Percentiles rank a stretch among this genome's conserved stretches.
Conservation (phyloP, 1,140 invertebrate species). For the Ooceraea biroi region DNA sequence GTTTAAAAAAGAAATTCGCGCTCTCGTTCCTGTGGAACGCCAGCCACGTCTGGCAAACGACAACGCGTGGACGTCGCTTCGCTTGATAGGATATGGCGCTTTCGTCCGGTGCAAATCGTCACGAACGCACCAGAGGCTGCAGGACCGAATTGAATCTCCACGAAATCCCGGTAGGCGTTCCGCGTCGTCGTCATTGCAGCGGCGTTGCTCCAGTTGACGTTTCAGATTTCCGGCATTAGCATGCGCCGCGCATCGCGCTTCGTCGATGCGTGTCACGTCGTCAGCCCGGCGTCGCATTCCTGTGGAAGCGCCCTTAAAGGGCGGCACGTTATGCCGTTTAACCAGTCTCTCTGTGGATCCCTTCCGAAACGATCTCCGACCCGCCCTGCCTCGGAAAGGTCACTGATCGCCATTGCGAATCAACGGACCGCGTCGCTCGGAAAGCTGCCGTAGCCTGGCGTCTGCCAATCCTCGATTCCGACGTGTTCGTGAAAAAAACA, state of each 20-base stretch:
- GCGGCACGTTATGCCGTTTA: slow-evolving; percentile 76
- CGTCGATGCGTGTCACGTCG: slow-evolving; percentile 77
- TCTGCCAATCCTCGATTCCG: not conserved
- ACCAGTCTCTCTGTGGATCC: slow-evolving; percentile 63
- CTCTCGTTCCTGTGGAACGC: not conserved
- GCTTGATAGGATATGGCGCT: not conserved
- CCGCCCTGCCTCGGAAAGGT: slow-evolving; percentile 58
- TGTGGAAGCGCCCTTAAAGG: slow-evolving; percentile 74
- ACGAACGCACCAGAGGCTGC: slow-evolving; percentile 63
- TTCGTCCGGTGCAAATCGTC: slow-evolving; percentile 69
- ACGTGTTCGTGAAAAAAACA: slow-evolving; percentile 14
- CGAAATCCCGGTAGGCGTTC: slow-evolving; percentile 75
- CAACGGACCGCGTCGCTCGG: slow-evolving; percentile 1
- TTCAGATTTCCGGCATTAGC: slow-evolving; percentile 76
- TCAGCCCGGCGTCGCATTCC: slow-evolving; percentile 70
- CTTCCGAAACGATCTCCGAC: slow-evolving; percentile 52
- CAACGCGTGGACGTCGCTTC: slow-evolving; percentile 1
- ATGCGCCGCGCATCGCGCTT: slow-evolving; percentile 71
- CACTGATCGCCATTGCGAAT: slow-evolving; percentile 44
- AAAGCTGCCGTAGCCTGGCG: slow-evolving; percentile 4
- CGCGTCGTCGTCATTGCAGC: slow-evolving; percentile 61
- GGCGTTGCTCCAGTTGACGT: slow-evolving; percentile 72
- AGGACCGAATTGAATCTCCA: slow-evolving; percentile 74
- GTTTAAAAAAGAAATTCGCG: not conserved
- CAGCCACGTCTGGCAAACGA: slow-evolving; percentile 16